Conservation (phyloP, 2,797 vertebrate species). For the Adelosebastes latens region DNA sequence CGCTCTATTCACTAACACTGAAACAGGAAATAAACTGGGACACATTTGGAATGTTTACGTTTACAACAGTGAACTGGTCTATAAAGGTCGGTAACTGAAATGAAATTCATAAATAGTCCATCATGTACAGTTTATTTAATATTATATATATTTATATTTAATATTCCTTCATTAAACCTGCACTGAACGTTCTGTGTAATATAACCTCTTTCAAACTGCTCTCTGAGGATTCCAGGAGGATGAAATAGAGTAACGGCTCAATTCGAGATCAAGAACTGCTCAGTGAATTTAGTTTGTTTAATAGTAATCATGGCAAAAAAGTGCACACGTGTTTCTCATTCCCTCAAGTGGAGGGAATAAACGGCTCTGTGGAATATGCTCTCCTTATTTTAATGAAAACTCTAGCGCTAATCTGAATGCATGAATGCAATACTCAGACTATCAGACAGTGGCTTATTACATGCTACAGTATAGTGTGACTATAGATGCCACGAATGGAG, state of each 20-base stretch:
- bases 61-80: no score
- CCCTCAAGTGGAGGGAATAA: background rate
- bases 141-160: background rate
- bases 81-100: background rate
- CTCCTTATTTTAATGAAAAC: background rate
- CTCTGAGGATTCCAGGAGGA: background rate
- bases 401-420: background rate
- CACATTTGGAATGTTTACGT: no score
- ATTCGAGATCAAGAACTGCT: background rate
- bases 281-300: conserved; percentile 6
- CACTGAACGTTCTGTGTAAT: background rate
- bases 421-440: background rate
- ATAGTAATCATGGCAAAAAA: background rate
- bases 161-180: background rate
- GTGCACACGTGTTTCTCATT: background rate
- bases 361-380: background rate
- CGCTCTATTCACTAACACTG: no score
- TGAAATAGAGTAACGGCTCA: background rate
- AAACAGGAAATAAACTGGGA: no score
- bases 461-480: background rate
- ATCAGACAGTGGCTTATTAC: background rate
- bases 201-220: background rate
- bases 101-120: background rate
- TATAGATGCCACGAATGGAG: background rate
- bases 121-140: background rate